Conservation (phyloP, 2,888 invertebrate species). For the Chymomyza caudatula region DNA sequence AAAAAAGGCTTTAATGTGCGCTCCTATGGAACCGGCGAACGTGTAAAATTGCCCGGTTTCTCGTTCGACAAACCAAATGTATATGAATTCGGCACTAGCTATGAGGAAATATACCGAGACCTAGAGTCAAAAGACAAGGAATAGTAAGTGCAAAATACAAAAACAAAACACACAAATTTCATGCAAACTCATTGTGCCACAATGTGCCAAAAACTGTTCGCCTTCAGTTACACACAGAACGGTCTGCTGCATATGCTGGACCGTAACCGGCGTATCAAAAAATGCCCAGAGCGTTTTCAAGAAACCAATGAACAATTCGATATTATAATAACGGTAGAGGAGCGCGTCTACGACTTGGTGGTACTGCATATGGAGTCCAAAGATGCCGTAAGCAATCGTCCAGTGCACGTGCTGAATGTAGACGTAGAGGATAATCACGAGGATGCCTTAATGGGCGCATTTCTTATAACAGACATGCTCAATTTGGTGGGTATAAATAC, state of each 20-base stretch:
- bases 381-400: slow-evolving; percentile 88
- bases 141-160: slow-evolving; percentile 81
- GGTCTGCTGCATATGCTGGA: slow-evolving; percentile 99
- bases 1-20: slow-evolving; percentile 98
- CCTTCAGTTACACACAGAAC: slow-evolving; percentile 93
- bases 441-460: slow-evolving; percentile 99
- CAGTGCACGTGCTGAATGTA: slow-evolving; percentile 97
- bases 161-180: background rate
- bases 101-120: slow-evolving; percentile 97
- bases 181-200: background rate
- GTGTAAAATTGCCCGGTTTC: slow-evolving; percentile 97
- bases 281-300: slow-evolving; percentile 96
- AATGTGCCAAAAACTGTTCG: background rate
- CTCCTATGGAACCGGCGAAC: slow-evolving; percentile 95
- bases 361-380: slow-evolving; percentile 93
- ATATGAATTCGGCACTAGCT: slow-evolving; percentile 96
- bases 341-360: slow-evolving; percentile 98
- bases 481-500: slow-evolving; percentile 83
- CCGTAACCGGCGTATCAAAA: slow-evolving; percentile 96
- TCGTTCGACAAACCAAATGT: slow-evolving; percentile 96
- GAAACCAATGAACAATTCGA: slow-evolving; percentile 92
- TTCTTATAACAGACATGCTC: slow-evolving; percentile 97
- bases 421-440: slow-evolving; percentile 99
- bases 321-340: slow-evolving; percentile 97
- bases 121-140: slow-evolving; percentile 92